These are phyloP conservation scores for Ellobium chinense DNA, from an alignment of 2,888 invertebrate species.

Conservation along the genomic window DNA sequence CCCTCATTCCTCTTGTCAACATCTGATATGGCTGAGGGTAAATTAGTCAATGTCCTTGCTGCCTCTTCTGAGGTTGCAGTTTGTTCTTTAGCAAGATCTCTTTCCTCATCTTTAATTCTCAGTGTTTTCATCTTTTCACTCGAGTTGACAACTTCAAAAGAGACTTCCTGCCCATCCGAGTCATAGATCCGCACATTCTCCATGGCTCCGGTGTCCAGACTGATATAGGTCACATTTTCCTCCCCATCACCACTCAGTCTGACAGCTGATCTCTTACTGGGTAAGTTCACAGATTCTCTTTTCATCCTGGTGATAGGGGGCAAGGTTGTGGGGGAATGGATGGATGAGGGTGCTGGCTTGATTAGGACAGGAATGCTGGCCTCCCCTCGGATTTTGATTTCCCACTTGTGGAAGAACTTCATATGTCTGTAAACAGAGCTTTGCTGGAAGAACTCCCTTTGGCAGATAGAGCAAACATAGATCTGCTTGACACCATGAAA, in stretches of 20 bases:
- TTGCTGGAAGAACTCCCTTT: slow-evolving; percentile 43
- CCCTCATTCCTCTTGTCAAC: background rate
- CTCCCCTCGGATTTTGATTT: slow-evolving; percentile 46
- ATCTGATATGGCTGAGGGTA: background rate
- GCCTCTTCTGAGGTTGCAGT: too few relatives aligned
- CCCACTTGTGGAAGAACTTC: slow-evolving; percentile 48
- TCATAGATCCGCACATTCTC: slow-evolving; percentile 27
- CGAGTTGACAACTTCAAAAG: slow-evolving; percentile 17
- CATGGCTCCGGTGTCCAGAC: slow-evolving; percentile 1
- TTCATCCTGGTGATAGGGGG: background rate
- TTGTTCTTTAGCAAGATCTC: background rate
- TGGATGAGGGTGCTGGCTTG: slow-evolving; percentile 31
- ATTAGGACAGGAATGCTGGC: slow-evolving; percentile 37
- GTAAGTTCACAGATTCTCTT: background rate
- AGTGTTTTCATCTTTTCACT: background rate
- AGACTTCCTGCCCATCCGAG: slow-evolving; percentile 20
- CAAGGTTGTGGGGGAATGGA: background rate
- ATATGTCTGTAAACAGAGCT: slow-evolving; percentile 43
- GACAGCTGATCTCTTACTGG: background rate
- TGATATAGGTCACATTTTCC: slow-evolving; percentile 25
- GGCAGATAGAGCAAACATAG: slow-evolving; percentile 39
- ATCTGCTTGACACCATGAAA: slow-evolving; percentile 40
- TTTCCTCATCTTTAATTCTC: background rate
- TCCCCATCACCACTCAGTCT: background rate
- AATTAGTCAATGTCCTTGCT: background rate